Conservation (phyloP, 1,140 invertebrate genomes). For the Drosophila micromelanica region DNA sequence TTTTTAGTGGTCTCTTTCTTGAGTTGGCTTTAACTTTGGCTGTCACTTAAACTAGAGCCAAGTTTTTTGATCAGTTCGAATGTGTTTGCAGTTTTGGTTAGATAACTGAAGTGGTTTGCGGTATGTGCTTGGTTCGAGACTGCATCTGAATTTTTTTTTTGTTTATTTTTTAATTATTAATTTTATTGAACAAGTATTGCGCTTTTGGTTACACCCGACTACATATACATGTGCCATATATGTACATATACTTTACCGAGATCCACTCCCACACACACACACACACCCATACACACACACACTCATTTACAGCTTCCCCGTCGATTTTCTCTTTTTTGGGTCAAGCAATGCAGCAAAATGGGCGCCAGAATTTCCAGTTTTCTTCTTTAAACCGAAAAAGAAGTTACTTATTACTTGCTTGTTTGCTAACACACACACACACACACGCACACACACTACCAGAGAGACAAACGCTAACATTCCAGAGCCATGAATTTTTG, state of each 20-base stretch:
- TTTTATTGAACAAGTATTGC: neutral
- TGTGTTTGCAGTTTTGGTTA: too few species aligned
- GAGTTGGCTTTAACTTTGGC: too few species aligned
- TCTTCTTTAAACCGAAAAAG: constrained; percentile 39
- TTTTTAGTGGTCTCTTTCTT: too few species aligned
- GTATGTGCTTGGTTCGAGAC: too few species aligned
- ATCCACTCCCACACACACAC: too few species aligned
- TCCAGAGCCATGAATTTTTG: constrained; percentile 63
- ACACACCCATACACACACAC: too few species aligned
- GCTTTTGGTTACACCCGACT: too few species aligned
- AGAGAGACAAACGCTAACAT: constrained; percentile 43
- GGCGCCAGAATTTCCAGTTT: constrained; percentile 74
- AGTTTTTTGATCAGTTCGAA: too few species aligned
- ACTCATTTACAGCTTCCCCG: neutral
- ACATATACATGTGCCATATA: neutral
- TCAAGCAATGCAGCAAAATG: constrained; percentile 47
- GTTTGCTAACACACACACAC: constrained; percentile 32
- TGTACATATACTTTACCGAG: neutral
- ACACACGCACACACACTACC: constrained; percentile 29
- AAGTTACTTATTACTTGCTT: constrained; percentile 45
- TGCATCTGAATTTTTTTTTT: constrained; percentile 42
- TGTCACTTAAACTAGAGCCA: too few species aligned
- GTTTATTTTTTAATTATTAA: neutral
- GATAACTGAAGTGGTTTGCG: too few species aligned
- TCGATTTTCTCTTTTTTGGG: constrained; percentile 58